Evolutionary conservation across 2,888 invertebrate genomes (phyloP).

Genomic region (Ophraella communa): DNA sequence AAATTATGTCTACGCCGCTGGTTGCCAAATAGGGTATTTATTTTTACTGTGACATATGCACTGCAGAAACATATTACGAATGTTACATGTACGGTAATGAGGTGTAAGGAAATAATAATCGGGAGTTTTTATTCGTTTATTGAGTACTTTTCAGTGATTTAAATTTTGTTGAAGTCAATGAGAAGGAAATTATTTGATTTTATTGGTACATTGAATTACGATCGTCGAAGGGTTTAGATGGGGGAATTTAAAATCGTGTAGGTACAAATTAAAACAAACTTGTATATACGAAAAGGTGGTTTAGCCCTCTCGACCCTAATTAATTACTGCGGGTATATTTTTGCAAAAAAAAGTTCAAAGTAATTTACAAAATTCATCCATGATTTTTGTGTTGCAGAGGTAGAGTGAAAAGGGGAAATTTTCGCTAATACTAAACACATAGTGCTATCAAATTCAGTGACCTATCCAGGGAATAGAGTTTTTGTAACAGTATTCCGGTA

Average conservation of each 20-base stretch:
- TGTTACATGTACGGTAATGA: conserved; percentile 15
- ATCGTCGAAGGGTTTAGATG: not conserved
- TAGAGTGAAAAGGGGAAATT: no score
- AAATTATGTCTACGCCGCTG: not conserved
- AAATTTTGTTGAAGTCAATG: conserved; percentile 18
- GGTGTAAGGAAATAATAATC: conserved; percentile 15
- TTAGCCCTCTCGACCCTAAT: not conserved
- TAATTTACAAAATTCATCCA: no score
- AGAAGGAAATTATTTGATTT: conserved; percentile 18
- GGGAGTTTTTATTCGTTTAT: conserved; percentile 7
- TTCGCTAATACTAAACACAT: no score
- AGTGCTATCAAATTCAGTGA: no score
- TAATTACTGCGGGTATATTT: no score
- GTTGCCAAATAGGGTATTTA: not conserved
- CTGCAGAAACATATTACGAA: conserved; percentile 21
- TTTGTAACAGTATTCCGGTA: no score
- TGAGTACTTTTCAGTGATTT: conserved; percentile 18
- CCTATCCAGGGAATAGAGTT: no score
- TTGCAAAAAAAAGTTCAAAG: no score
- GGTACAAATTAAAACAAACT: not conserved
- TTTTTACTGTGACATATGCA: conserved; percentile 31
- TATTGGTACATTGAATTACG: not conserved
- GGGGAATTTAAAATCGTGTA: not conserved
- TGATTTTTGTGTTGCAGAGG: no score
- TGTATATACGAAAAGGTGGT: not conserved